Percentiles rank a stretch among this genome's conserved stretches.
Evolutionary conservation across 1,140 invertebrate genomes (phyloP).

Genomic region (Argopecten irradians): DNA sequence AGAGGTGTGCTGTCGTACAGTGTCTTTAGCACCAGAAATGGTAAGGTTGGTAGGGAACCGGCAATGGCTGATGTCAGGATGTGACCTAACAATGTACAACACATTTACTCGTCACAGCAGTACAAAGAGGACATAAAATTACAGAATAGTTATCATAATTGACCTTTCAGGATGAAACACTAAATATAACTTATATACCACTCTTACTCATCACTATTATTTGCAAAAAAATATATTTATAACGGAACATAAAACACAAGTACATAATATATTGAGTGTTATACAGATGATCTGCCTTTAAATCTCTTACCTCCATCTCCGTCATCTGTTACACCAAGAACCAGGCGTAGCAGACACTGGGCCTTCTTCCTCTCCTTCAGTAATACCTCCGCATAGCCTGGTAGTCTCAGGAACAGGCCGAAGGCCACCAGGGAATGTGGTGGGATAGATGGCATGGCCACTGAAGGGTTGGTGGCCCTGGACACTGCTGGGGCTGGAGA

Average conservation of each 20-base stretch:
- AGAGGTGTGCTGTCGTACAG: slow-evolving; percentile 87
- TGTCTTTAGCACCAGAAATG: slow-evolving; percentile 90
- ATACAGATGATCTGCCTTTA: not conserved
- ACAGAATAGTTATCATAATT: no score
- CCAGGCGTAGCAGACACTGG: slow-evolving; percentile 88
- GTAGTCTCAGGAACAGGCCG: slow-evolving; percentile 90
- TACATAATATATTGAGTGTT: no score
- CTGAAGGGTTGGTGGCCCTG: slow-evolving; percentile 52
- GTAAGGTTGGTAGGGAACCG: slow-evolving; percentile 87
- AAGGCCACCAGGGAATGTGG: slow-evolving; percentile 93
- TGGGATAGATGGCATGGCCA: slow-evolving; percentile 82
- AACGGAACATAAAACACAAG: no score
- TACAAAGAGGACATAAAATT: no score
- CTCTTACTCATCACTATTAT: no score
- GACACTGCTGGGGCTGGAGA: slow-evolving; percentile 61
- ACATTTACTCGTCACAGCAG: slow-evolving; percentile 43
- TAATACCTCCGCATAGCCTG: slow-evolving; percentile 92
- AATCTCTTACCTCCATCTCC: slow-evolving; percentile 86
- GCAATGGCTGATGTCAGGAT: slow-evolving; percentile 87
- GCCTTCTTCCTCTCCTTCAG: slow-evolving; percentile 89
- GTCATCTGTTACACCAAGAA: slow-evolving; percentile 92
- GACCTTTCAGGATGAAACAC: no score
- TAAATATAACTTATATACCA: no score
- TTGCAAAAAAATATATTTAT: no score
- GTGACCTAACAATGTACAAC: slow-evolving; percentile 79